phyloP scores from a whole-genome alignment of 2,888 invertebrate species.

The Hirtodrosophila duncani region DNA sequence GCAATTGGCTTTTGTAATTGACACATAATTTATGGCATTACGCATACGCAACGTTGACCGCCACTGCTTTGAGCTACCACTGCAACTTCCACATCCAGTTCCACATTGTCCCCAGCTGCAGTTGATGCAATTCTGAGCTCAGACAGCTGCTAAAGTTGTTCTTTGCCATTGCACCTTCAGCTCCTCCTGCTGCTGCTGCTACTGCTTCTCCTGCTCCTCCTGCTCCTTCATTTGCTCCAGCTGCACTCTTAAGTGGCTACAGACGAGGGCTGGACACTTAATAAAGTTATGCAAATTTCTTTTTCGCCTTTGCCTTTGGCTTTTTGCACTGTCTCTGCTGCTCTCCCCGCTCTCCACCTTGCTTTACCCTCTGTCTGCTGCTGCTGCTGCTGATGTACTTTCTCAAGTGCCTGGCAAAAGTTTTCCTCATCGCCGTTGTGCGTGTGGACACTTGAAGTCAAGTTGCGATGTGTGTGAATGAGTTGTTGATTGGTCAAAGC shows the following conservation, averaged over 20 bases:
- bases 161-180: slow-evolving; percentile 28
- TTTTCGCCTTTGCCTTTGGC: too few relatives aligned
- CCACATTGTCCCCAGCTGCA: slow-evolving; percentile 41
- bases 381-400: slow-evolving; percentile 13
- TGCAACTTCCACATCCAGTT: slow-evolving; percentile 31
- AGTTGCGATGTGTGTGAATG: slow-evolving; percentile 11
- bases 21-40: slow-evolving; percentile 70
- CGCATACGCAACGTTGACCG: slow-evolving; percentile 57
- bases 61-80: too few relatives aligned
- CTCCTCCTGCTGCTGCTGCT: slow-evolving; percentile 29
- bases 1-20: slow-evolving; percentile 70
- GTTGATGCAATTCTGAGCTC: slow-evolving; percentile 20
- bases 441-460: slow-evolving; percentile 11
- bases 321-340: too few relatives aligned
- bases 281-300: slow-evolving; percentile 64
- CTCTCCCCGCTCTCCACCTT: too few relatives aligned
- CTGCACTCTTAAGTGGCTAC: slow-evolving; percentile 22
- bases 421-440: slow-evolving; percentile 5
- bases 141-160: slow-evolving; percentile 26
- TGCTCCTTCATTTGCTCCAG: slow-evolving; percentile 19
- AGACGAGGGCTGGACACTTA: slow-evolving; percentile 33
- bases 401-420: slow-evolving; percentile 21
- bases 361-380: slow-evolving; percentile 8
- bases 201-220: slow-evolving; percentile 1
- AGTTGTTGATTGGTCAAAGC: slow-evolving; percentile 4